phyloP scores from a whole-genome alignment of 2,113 vertebrate species.

The Macrotus californicus region DNA sequence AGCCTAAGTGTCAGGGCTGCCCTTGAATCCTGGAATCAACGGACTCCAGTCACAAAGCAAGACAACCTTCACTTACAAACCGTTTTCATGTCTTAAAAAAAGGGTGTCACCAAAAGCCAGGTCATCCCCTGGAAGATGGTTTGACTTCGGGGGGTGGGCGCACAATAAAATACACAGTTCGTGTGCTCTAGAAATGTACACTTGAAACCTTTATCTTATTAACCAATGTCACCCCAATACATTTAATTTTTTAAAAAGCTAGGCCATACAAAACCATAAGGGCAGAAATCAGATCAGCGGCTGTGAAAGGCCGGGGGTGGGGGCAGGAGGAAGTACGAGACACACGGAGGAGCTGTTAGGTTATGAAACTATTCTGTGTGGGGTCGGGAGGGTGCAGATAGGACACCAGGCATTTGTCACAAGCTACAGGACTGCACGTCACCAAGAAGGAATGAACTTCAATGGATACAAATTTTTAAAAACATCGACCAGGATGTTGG shows the following conservation, averaged over 20 bases:
- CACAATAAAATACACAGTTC: background rate
- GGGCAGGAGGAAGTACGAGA: fast-evolving
- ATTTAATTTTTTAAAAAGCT: background rate
- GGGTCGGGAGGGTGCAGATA: too few species aligned
- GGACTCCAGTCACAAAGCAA: background rate
- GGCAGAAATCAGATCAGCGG: background rate
- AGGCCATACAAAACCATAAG: background rate
- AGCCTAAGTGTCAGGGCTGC: background rate
- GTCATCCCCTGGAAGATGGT: background rate
- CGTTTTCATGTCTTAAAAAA: background rate
- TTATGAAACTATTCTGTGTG: background rate
- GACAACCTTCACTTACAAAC: background rate
- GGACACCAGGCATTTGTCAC: background rate
- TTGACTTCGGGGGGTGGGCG: background rate
- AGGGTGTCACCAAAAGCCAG: background rate
- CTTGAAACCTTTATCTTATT: background rate
- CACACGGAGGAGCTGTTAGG: background rate
- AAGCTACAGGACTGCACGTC: background rate
- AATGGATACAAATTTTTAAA: background rate
- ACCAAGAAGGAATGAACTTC: background rate
- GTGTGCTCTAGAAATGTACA: background rate
- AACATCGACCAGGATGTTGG: background rate
- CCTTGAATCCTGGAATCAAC: background rate
- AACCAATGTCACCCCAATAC: background rate
- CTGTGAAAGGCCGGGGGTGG: background rate